Evolutionary conservation across 2,888 invertebrate species (phyloP), one percentile per base, ranked within the genome.

Genomic region (Dexiosoma caninum): DNA sequence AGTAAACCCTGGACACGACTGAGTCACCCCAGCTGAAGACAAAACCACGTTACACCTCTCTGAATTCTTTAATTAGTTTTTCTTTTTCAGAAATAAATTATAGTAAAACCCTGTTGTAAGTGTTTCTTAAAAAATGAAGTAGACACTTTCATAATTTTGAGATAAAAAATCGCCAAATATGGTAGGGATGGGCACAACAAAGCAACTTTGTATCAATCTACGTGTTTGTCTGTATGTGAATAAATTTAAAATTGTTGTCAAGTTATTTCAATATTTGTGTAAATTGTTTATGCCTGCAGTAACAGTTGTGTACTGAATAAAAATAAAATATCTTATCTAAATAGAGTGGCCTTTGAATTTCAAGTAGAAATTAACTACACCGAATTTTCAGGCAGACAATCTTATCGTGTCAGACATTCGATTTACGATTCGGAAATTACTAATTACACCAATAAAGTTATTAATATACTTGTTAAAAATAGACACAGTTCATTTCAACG

Each of bases 401-500:
- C 37, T 66, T 75, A 75, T 75, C 66, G 14, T n/a, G 12, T 21
- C 23, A 49, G 40, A 21, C 40, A 46, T 27, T 44, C 27, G 46
- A 32, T 51, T 42, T 46, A 55, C 27, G 30, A 21, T 19, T 27
- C 5, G 9, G 30, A 49, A 49, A 35, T 53, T 42, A 27, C 9
- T 66, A 74, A 64, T 46, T 37, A 14, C 14, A 14, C 40, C 19
- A 16, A 51, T 51, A 75, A 67, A 49, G 30, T 42, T 19, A 12
- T 51, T 7, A 37, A 21, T 51, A 53, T 14, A 49, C 14, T 14
- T 42, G 10, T n/a, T n/a, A n/a, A n/a, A n/a, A 46, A 32, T 46
- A 19, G 16, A 14, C 35, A 0, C 2, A 44, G 44, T 14, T 30
- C 51, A 44, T 21, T 42, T 40, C 23, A 21, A 6, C 21, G 1